Base-by-base conservation (phyloP, 92 coral and sea anemone species). In the Plumapathes pennacea region DNA sequence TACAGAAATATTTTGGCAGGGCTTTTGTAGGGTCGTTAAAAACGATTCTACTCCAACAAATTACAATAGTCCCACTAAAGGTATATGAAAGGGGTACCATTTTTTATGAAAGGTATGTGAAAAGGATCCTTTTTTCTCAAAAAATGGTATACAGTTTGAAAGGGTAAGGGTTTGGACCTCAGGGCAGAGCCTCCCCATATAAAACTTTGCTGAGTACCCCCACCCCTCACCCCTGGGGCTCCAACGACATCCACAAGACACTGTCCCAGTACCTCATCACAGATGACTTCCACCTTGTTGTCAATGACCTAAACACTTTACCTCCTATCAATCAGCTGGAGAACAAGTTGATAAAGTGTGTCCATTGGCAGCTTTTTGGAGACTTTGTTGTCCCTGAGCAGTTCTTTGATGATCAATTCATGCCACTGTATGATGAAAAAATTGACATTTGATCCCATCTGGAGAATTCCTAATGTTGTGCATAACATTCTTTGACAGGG, bases 351-450 rank as follows among this genome's bases (percentile, higher is more conserved):
- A 64, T 86, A 19, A 86, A 86, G 32, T 86, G 95, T 60, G 95
- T 88, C 20, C 79, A 67, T 49, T 62, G 85, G 33, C 59, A 86
- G 43, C 51, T 86, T 46, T 17, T 30, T 40, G 95, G 95, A 21
- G 60, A 78, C 41, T 86, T 80, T 65, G 89, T 81, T 5, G 95
- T 88, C 7, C 95, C 95, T n/a, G 95, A 86, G 34, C 95, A 86
- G 31, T 71, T 57, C 9, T 85, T 85, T 41, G 63, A 38, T 30
- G 88, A 80, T 64, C 73, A 56, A 14, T 65, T 31, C 3, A 85
- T 85, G 94, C 84, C 74, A 25, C 67, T 68, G 1, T 85, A 85
- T 74, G 94, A 85, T 80, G 94, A 85, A 53, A 85, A 80, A 47
- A 85, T 80, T 46, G 94, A 85, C 30, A 80, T 85, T 17, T n/a